Evolutionary conservation across 2,888 invertebrate species (phyloP), one percentile per base, ranked within the genome.

Genomic region (Amblyjoppa proteus): DNA sequence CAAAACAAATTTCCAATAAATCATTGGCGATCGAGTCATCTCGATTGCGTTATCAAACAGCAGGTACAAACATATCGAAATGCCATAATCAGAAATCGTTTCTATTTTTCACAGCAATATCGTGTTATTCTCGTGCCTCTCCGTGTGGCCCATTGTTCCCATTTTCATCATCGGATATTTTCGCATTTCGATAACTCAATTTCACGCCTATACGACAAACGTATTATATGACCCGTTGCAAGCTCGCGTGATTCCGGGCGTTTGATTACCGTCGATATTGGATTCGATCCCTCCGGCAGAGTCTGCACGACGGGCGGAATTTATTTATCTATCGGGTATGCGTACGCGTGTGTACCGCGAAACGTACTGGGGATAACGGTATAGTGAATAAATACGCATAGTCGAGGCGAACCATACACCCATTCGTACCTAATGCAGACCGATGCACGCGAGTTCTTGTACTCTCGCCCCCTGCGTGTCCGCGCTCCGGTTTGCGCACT

Each of bases 401-500:
- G 66, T 13, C 34, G 13, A 13, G 13, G 25, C 34, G 20, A 64
- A 16, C 28, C 31, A 11, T 64, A 34, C 31, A 38, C n/a, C 16
- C n/a, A 64, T 64, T 5, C 31, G 58, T 61, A 34, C 38, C 53
- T 28, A 58, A 58, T 58, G 49, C 70, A 13, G 6, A 20, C 28
- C 20, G 49, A 64, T 71, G 51, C 61, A 70, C 34, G 51, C 49
- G 34, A 71, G 78, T 70, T 61, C 78, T 70, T 79, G 45, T 61
- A 45, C 13, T 4, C 58, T 25, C 28, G 58, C 13, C 61, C 9
- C 49, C 58, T 38, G 34, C 61, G 28, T 58, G 45, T 34, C 13
- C 51, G 45, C 68, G 41, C 41, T 68, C 49, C 4, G 13, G 66
- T 41, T 58, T 68, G 71, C 73, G 80, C 73, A 80, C 80, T 80